Percentiles rank a stretch among this genome's conserved stretches.
Conservation (phyloP, 2,113 vertebrate species). For the Carassius gibelio region DNA sequence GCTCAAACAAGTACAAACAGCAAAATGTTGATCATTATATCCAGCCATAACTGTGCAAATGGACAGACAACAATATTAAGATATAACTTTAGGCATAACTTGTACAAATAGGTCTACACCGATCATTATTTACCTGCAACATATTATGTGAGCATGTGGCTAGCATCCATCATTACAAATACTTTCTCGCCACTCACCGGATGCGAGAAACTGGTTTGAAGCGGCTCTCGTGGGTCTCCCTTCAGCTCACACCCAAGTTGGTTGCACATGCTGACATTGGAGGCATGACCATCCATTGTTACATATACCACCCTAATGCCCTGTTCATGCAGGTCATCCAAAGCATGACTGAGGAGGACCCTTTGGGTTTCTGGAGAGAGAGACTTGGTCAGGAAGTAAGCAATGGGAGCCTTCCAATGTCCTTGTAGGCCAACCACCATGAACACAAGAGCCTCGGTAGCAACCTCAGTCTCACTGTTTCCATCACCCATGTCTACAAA, state of each 20-base stretch:
- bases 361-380: background rate
- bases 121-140: slow-evolving; percentile 41
- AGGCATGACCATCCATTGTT: slow-evolving; percentile 53
- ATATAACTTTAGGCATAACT: slow-evolving; percentile 18
- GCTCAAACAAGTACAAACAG: background rate
- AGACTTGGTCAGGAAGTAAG: too few species aligned
- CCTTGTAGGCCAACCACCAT: slow-evolving; percentile 10
- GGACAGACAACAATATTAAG: slow-evolving; percentile 11
- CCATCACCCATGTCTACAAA: slow-evolving; percentile 3
- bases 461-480: background rate
- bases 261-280: slow-evolving; percentile 19
- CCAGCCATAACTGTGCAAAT: background rate
- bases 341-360: background rate
- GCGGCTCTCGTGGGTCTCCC: background rate
- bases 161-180: slow-evolving; percentile 5
- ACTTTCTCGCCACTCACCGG: background rate
- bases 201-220: background rate
- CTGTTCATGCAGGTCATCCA: slow-evolving; percentile 15
- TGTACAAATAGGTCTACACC: slow-evolving; percentile 15
- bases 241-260: background rate
- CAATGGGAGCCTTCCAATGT: background rate
- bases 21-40: background rate
- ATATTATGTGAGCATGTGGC: slow-evolving; percentile 13
- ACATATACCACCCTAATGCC: slow-evolving; percentile 45
- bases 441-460: background rate